phyloP scores from a whole-genome alignment of 2,113 vertebrate genomes.

The Podarcis muralis region DNA sequence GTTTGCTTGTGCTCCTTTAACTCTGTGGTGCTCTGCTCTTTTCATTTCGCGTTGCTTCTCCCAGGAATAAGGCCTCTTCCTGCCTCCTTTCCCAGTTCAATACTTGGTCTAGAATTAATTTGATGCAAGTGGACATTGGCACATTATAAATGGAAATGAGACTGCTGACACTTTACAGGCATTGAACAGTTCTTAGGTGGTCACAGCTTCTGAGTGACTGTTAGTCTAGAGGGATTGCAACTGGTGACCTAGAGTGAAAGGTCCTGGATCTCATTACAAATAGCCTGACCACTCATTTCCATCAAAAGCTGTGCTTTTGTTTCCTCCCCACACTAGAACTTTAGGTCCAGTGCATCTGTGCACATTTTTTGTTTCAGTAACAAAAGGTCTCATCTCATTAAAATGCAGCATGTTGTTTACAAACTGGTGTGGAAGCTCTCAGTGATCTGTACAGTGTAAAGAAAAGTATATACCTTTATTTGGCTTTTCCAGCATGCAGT shows the following conservation, averaged over 20 bases:
- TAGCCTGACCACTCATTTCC: neutral
- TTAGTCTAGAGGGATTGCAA: neutral
- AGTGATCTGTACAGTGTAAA: neutral
- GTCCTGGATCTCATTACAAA: slow-evolving; percentile 14
- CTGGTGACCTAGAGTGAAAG: neutral
- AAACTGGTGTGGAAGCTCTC: neutral
- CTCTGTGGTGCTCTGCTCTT: neutral
- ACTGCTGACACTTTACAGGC: neutral
- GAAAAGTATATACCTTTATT: slow-evolving; percentile 4
- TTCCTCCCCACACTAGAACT: neutral
- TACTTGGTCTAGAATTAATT: neutral
- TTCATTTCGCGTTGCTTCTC: neutral
- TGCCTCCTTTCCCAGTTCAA: neutral
- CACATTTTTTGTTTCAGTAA: neutral
- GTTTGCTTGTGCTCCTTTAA: neutral
- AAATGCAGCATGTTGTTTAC: slow-evolving; percentile 4
- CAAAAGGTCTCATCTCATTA: neutral
- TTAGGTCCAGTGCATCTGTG: neutral
- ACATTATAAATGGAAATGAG: neutral
- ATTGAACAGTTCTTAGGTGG: neutral
- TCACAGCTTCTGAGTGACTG: neutral
- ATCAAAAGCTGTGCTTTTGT: neutral
- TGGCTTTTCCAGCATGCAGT: neutral
- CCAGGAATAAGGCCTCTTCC: neutral
- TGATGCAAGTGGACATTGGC: neutral